These are phyloP conservation scores for Chrysodeixis includens DNA, from an alignment of 2,888 invertebrate species.

Conservation along the genomic window DNA sequence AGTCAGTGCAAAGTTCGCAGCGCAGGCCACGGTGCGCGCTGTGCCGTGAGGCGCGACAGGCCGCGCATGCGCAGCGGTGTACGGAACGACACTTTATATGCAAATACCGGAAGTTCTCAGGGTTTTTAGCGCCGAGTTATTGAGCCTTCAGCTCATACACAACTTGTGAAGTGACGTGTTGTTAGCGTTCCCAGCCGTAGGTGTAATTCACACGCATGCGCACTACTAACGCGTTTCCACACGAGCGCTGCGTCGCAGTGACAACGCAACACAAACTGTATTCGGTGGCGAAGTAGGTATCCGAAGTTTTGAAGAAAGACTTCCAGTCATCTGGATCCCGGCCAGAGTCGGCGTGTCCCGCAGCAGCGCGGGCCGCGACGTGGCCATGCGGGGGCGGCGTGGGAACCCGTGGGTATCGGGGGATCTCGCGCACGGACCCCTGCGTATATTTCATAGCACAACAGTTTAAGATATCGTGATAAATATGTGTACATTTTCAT, in stretches of 20 bases:
- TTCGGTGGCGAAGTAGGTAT: too few relatives aligned
- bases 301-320: too few relatives aligned
- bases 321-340: not conserved
- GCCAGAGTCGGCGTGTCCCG: not conserved
- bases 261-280: not conserved
- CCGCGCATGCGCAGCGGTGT: not conserved
- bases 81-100: conserved; percentile 13
- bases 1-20: not conserved
- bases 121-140: not conserved
- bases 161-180: not conserved
- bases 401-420: not conserved
- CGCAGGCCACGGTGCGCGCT: too few relatives aligned
- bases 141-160: not conserved
- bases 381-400: not conserved
- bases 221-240: not conserved
- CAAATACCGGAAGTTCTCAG: conserved; percentile 18
- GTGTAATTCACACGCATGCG: not conserved
- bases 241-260: not conserved
- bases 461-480: conserved; percentile 37
- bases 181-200: not conserved
- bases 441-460: conserved; percentile 23
- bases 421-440: not conserved
- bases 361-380: not conserved
- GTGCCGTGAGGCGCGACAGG: conserved; percentile 2
- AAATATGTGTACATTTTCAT: conserved; percentile 59